phyloP scores from a whole-genome alignment of 2,113 vertebrate genomes.

The Elgaria multicarinata region DNA sequence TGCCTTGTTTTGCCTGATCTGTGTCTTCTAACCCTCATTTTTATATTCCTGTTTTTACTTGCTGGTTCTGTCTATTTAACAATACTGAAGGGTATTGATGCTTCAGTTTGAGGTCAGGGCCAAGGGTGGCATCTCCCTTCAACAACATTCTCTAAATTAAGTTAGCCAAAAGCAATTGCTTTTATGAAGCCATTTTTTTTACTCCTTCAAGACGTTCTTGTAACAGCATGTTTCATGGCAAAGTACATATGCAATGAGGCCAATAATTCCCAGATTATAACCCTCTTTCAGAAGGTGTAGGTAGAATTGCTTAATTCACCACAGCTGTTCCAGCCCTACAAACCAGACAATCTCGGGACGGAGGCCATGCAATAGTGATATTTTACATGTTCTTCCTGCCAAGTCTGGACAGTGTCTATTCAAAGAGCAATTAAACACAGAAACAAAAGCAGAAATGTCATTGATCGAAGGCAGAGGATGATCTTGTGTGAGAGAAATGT shows the following conservation, averaged over 20 bases:
- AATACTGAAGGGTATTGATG: neutral
- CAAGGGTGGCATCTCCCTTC: neutral
- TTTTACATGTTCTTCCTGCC: neutral
- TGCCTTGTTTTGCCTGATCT: too few relatives aligned
- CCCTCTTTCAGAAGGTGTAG: neutral
- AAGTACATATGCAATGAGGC: neutral
- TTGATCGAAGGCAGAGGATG: constrained; percentile 11
- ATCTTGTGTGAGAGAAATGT: neutral
- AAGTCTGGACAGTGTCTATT: neutral
- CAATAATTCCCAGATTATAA: neutral
- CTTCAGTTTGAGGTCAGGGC: neutral
- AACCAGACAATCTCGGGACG: neutral
- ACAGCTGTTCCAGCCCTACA: neutral
- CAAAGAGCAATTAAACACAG: constrained; percentile 26
- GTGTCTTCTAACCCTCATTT: neutral
- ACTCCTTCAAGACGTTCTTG: constrained; percentile 32
- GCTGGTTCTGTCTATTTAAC: neutral
- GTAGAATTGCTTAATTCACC: constrained; percentile 29
- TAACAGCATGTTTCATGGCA: constrained; percentile 49
- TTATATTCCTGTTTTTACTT: neutral
- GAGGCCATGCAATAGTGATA: neutral
- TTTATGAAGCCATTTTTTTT: constrained; percentile 14
- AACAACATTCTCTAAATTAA: neutral
- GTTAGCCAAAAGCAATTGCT: constrained; percentile 17
- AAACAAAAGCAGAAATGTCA: constrained; percentile 32